Evolutionary conservation across 1,140 invertebrate species (phyloP).

Genomic region (Drosophila trapezifrons): DNA sequence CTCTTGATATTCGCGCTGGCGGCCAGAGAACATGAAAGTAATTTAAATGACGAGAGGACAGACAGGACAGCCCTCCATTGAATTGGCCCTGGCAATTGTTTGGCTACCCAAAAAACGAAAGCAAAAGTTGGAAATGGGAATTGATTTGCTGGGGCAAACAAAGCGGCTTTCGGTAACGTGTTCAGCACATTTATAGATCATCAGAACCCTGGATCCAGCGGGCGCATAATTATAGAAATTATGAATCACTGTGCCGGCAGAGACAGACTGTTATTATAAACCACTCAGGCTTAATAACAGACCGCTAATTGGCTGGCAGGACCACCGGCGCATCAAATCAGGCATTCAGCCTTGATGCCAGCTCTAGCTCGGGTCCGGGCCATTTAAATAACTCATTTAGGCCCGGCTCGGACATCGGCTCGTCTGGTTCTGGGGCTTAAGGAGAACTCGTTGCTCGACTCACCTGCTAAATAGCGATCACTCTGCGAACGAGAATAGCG

Average conservation of each 20-base stretch:
- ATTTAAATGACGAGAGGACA: constrained; percentile 63
- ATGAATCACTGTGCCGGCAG: constrained; percentile 44
- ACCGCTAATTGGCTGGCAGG: constrained; percentile 78
- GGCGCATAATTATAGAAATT: constrained; percentile 71
- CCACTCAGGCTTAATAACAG: constrained; percentile 80
- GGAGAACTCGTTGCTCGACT: constrained; percentile 78
- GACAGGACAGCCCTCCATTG: constrained; percentile 29
- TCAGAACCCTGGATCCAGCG: background rate
- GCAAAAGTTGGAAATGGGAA: constrained; percentile 58
- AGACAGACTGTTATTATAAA: constrained; percentile 74
- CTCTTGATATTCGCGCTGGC: constrained; percentile 21
- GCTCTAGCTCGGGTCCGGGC: constrained; percentile 16
- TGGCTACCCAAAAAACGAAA: constrained; percentile 53
- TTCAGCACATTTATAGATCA: constrained; percentile 20
- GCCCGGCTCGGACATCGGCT: constrained; percentile 5
- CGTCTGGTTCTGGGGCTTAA: constrained; percentile 38
- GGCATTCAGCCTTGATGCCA: constrained; percentile 52
- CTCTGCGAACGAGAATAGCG: constrained; percentile 85
- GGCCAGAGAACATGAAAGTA: constrained; percentile 69
- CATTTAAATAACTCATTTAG: constrained; percentile 83
- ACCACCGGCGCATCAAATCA: constrained; percentile 74
- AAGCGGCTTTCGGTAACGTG: background rate
- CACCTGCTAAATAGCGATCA: constrained; percentile 86
- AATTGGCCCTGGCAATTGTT: constrained; percentile 69
- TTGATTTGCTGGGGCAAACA: constrained; percentile 39